Evolutionary conservation across 37 sponge, comb jelly and placozoan genomes (phyloP).

Genomic region (Hormiphora californensis): DNA sequence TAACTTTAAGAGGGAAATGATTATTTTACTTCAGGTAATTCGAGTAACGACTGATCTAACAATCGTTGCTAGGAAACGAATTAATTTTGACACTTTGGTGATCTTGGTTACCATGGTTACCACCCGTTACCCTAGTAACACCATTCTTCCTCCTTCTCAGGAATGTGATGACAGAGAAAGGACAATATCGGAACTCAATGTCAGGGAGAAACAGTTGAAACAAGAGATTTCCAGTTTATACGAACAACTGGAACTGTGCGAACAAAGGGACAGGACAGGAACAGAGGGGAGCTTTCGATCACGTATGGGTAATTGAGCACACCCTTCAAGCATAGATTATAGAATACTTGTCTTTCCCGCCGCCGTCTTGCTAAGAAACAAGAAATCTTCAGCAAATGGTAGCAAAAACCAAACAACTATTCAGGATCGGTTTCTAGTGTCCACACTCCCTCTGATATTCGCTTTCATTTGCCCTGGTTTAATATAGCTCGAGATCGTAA

Average conservation of each 20-base stretch:
- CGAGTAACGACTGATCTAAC: not conserved
- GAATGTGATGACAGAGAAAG: slow-evolving; percentile 46
- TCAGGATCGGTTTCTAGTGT: too few relatives aligned
- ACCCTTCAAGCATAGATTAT: not conserved
- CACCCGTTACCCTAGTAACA: not conserved
- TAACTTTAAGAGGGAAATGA: not conserved
- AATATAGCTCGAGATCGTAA: too few relatives aligned
- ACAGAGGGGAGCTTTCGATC: slow-evolving; percentile 28
- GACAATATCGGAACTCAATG: slow-evolving; percentile 15
- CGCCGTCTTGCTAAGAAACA: not conserved
- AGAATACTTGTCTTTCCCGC: too few relatives aligned
- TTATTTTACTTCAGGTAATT: slow-evolving; percentile 11
- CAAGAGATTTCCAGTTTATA: slow-evolving; percentile 45
- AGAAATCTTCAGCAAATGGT: not conserved
- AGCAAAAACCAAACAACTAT: not conserved
- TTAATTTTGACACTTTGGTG: not conserved
- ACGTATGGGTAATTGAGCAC: not conserved
- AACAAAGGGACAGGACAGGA: not conserved
- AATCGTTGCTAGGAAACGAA: not conserved
- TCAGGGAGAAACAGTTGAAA: slow-evolving; percentile 28
- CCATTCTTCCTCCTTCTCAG: not conserved
- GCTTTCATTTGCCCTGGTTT: too few relatives aligned
- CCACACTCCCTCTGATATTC: too few relatives aligned
- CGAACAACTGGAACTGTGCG: slow-evolving; percentile 7
- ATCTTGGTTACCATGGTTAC: too few relatives aligned